Evolutionary conservation across 2,888 invertebrate species (phyloP).

Genomic region (Caenorhabditis afra): DNA sequence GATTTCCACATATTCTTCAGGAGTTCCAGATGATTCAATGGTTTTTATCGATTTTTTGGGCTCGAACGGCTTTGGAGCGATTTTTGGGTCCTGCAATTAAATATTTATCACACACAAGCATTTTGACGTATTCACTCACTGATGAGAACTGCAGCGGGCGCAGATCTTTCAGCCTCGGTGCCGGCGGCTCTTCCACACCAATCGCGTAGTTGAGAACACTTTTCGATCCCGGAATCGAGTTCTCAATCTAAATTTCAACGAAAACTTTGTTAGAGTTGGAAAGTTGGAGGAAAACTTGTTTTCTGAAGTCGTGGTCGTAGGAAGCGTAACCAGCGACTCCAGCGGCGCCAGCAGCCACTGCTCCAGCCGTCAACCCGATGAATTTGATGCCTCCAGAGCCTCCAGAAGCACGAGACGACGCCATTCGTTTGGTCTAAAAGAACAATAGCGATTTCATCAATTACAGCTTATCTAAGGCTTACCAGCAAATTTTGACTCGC

Average conservation of each 20-base stretch:
- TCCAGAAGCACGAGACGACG: conserved; percentile 30
- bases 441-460: neutral
- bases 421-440: conserved; percentile 34
- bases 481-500: conserved; percentile 38
- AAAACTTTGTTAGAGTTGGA: neutral
- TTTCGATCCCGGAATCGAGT: conserved; percentile 39
- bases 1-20: neutral
- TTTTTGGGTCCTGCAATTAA: conserved; percentile 31
- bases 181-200: conserved; percentile 41
- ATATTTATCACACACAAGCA: too few relatives aligned
- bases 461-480: neutral
- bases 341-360: conserved; percentile 36
- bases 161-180: conserved; percentile 39
- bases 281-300: conserved; percentile 20
- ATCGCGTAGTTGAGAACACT: conserved; percentile 49
- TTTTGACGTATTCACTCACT: too few relatives aligned
- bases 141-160: conserved; percentile 43
- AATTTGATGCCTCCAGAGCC: conserved; percentile 44
- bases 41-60: conserved; percentile 5
- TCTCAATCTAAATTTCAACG: conserved; percentile 27
- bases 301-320: conserved; percentile 48
- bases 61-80: conserved; percentile 46
- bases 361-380: conserved; percentile 28
- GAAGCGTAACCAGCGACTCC: conserved; percentile 55
- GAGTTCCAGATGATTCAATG: too few relatives aligned